Evolutionary conservation across 92 coral and sea anemone genomes (phyloP).

Genomic region (Parazoanthus atlanticus): DNA sequence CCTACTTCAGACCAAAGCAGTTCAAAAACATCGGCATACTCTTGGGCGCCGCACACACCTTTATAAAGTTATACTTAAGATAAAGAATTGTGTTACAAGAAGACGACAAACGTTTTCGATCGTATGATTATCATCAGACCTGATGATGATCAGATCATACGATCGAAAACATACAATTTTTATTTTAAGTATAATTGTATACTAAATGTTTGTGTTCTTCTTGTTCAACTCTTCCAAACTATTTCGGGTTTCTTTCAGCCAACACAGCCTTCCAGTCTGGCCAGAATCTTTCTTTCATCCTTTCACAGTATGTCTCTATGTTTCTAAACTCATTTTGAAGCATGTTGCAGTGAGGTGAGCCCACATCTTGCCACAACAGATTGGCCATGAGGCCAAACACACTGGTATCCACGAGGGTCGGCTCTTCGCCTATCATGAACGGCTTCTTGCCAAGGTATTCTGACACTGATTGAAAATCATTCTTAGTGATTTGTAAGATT

Average conservation of each 20-base stretch:
- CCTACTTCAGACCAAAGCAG: too few relatives aligned
- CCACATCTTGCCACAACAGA: constrained; percentile 69
- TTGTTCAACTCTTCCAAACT: neutral
- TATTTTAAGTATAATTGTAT: too few relatives aligned
- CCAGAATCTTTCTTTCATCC: constrained; percentile 70
- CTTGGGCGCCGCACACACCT: too few relatives aligned
- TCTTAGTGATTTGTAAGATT: constrained; percentile 55
- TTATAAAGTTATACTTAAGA: too few relatives aligned
- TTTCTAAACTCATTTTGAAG: constrained; percentile 59
- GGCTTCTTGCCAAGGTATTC: constrained; percentile 52
- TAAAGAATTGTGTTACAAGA: too few relatives aligned
- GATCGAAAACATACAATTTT: too few relatives aligned
- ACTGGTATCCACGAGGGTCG: constrained; percentile 63
- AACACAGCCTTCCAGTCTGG: constrained; percentile 66
- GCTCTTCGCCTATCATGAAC: constrained; percentile 68
- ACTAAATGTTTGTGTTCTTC: neutral
- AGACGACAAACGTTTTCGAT: too few relatives aligned
- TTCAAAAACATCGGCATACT: too few relatives aligned
- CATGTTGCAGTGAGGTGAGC: constrained; percentile 54
- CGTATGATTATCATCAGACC: too few relatives aligned
- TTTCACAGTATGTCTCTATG: constrained; percentile 54
- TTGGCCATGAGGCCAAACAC: constrained; percentile 72
- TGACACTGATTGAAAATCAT: constrained; percentile 64
- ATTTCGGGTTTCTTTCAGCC: constrained; percentile 45
- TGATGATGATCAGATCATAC: too few relatives aligned